These are phyloP conservation scores for Heteropelma amictum DNA, from an alignment of 2,888 invertebrate genomes.

Conservation along the genomic window DNA sequence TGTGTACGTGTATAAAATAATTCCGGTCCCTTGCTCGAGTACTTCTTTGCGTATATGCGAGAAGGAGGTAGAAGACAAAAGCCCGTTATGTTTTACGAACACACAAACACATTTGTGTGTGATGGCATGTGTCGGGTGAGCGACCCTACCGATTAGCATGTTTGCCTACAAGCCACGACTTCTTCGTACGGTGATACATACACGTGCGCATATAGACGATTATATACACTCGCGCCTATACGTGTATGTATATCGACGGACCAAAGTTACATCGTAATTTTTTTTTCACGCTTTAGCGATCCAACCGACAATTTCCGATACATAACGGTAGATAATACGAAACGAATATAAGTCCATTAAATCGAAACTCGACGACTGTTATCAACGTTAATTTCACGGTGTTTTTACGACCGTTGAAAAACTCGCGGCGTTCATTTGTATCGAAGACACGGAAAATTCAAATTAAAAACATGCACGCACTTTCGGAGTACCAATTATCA, in stretches of 20 bases:
- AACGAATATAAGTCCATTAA: slow-evolving; percentile 34
- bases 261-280: slow-evolving; percentile 20
- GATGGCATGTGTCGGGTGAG: slow-evolving; percentile 59
- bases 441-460: not conserved
- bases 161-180: slow-evolving; percentile 53
- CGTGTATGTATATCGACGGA: slow-evolving; percentile 21
- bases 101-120: slow-evolving; percentile 38
- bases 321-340: slow-evolving; percentile 40
- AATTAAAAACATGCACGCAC: too few species aligned
- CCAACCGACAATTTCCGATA: slow-evolving; percentile 40
- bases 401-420: slow-evolving; percentile 25
- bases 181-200: slow-evolving; percentile 21
- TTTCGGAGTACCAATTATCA: too few species aligned
- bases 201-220: slow-evolving; percentile 7
- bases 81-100: slow-evolving; percentile 53
- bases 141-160: slow-evolving; percentile 59
- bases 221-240: not conserved
- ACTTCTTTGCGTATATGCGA: slow-evolving; percentile 38
- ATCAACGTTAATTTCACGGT: slow-evolving; percentile 18
- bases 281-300: slow-evolving; percentile 41
- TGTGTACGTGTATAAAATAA: too few species aligned
- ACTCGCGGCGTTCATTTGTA: not conserved
- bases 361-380: slow-evolving; percentile 29
- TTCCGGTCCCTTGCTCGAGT: slow-evolving; percentile 45
- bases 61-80: slow-evolving; percentile 51